These are phyloP conservation scores for Axinella damicornis DNA, from an alignment of 37 sponge, comb jelly and placozoan species.

Conservation along the genomic window DNA sequence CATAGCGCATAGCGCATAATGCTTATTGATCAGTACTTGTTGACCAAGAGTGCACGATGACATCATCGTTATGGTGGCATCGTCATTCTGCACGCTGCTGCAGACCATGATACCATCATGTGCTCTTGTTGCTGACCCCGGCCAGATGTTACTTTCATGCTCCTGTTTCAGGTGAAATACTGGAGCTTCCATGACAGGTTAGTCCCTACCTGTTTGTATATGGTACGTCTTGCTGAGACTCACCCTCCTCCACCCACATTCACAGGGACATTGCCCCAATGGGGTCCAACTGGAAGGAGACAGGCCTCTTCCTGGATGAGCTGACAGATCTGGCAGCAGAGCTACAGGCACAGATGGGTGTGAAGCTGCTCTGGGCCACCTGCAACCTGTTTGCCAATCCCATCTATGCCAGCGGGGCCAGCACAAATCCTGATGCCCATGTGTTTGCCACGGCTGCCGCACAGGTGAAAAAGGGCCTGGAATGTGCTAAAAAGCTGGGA, in stretches of 20 bases:
- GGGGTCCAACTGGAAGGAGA: slow-evolving; percentile 44
- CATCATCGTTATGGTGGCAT: no score
- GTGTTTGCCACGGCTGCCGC: slow-evolving; percentile 76
- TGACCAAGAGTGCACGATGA: no score
- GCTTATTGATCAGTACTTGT: no score
- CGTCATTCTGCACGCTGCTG: no score
- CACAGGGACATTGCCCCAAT: slow-evolving; percentile 74
- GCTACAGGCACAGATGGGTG: slow-evolving; percentile 70
- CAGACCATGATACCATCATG: no score
- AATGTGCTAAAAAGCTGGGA: slow-evolving; percentile 73
- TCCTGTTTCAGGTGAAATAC: slow-evolving; percentile 45
- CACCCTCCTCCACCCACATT: neutral
- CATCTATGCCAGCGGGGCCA: slow-evolving; percentile 61
- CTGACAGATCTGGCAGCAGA: slow-evolving; percentile 54
- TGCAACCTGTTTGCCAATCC: slow-evolving; percentile 77
- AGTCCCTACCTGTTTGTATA: neutral
- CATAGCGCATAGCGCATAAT: no score
- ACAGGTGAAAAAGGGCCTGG: slow-evolving; percentile 76
- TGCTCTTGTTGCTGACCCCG: no score
- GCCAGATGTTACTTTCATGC: no score
- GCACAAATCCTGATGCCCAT: slow-evolving; percentile 74
- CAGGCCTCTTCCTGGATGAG: slow-evolving; percentile 65
- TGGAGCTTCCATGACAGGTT: slow-evolving; percentile 82
- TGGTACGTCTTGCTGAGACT: neutral
- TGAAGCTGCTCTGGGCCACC: slow-evolving; percentile 73